These are phyloP conservation scores for Dasyornis broadbenti DNA, from an alignment of 2,113 vertebrate genomes.

Conservation along the genomic window DNA sequence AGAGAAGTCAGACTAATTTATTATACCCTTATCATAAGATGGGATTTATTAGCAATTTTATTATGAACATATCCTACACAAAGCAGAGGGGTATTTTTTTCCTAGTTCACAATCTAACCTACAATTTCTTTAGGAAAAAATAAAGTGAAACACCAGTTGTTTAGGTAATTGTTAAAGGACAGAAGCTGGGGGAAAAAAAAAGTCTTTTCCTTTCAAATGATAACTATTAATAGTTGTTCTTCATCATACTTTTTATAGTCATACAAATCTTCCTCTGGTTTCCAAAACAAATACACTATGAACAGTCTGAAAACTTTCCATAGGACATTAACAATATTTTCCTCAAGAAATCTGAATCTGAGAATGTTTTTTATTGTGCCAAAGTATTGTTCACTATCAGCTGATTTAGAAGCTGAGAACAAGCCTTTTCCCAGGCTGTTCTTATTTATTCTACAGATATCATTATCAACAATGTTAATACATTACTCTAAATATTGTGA, in stretches of 20 bases:
- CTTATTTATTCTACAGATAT: background rate
- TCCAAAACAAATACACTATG: background rate
- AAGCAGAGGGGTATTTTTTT: background rate
- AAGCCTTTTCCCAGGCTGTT: background rate
- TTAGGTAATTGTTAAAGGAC: background rate
- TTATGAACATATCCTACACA: background rate
- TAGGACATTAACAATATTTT: background rate
- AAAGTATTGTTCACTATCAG: background rate
- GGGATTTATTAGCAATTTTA: background rate
- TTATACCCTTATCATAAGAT: background rate
- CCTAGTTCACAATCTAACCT: background rate
- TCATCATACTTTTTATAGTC: background rate
- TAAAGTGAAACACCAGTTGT: background rate
- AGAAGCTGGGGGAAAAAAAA: constrained; percentile 7
- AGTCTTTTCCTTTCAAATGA: background rate
- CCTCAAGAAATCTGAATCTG: background rate
- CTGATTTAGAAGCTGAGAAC: background rate
- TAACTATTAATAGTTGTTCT: background rate
- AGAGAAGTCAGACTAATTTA: background rate
- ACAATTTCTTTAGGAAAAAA: background rate
- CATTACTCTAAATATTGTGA: background rate
- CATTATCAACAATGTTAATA: background rate
- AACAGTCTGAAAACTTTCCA: background rate
- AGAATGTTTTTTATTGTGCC: background rate
- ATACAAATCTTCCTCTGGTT: background rate